Evolutionary conservation across 2,888 invertebrate species (phyloP), one percentile per base, ranked within the genome.

Genomic region (Nebria brevicollis): DNA sequence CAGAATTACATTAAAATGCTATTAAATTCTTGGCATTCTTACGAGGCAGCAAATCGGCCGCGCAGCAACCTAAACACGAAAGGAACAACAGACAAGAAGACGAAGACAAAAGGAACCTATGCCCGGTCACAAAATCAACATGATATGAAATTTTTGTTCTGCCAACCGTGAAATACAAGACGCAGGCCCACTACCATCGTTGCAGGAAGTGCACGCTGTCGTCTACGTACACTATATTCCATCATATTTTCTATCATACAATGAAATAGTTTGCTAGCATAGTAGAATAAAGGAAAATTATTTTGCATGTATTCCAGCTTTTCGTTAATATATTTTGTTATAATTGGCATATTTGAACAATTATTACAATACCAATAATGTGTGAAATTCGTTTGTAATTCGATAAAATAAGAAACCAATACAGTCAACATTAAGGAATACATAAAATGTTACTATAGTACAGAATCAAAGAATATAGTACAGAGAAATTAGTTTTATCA

Each of bases 111-210:
- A 83, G 83, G 77, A 83, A 72, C 83, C 82, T 82, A 66, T 83
- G 83, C 84, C 84, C 84, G 85, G 85, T 86, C 85, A 85, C 85
- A 86, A 86, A 87, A 87, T 87, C 87, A 87, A 87, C 87, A 86
- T 86, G 86, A 87, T 87, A 87, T 87, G 87, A 87, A 87, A 87
- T 87, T 87, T 87, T 87, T 87, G 87, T 84, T 85, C 87, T 84
- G 83, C 85, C 86, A 86, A 82, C 85, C 86, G 86, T 86, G 85
- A 86, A 86, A 86, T 86, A 85, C 86, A 86, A 86, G 85, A 85
- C 85, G 54, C 54, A 54, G 54, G 54, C 54, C 54, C 54, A 85
- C 82, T 81, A 83, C 84, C 83, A 82, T 75, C 81, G 54, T 54
- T 54, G 54, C 54, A 54, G 77, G 72, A 77, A 72, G 64, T 72